These are phyloP conservation scores for Paramisgurnus dabryanus DNA, from an alignment of 2,113 vertebrate genomes.

Conservation along the genomic window DNA sequence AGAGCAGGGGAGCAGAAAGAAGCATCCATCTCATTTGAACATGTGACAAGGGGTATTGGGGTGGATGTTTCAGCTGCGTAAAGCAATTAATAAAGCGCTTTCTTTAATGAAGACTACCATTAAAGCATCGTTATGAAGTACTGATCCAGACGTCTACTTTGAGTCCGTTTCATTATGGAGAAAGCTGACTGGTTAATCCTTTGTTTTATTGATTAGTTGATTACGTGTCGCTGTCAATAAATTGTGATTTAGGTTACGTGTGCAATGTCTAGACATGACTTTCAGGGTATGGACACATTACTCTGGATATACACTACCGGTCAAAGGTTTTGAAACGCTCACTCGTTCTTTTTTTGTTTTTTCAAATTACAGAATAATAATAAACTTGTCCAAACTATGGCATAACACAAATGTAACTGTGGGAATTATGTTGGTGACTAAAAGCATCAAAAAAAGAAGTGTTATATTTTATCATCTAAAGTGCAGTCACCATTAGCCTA, in stretches of 20 bases:
- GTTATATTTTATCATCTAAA: no score
- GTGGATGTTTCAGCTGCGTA: constrained; percentile 40
- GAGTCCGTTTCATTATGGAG: constrained; percentile 7
- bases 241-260: background rate
- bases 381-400: no score
- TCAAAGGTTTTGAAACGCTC: no score
- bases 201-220: constrained; percentile 40
- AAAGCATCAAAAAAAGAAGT: no score
- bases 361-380: no score
- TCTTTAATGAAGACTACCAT: constrained; percentile 51
- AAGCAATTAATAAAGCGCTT: constrained; percentile 53
- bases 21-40: constrained; percentile 52
- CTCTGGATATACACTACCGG: no score
- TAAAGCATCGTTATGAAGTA: constrained; percentile 37
- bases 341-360: no score
- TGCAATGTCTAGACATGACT: background rate
- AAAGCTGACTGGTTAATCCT: constrained; percentile 8
- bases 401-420: no score
- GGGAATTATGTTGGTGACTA: no score
- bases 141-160: constrained; percentile 19
- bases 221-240: background rate
- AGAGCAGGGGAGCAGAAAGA: constrained; percentile 32
- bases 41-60: constrained; percentile 30
- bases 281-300: background rate
- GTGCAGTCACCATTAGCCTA: no score